These are phyloP conservation scores for Platycheirus albimanus DNA, from an alignment of 2,888 invertebrate genomes.

Conservation along the genomic window DNA sequence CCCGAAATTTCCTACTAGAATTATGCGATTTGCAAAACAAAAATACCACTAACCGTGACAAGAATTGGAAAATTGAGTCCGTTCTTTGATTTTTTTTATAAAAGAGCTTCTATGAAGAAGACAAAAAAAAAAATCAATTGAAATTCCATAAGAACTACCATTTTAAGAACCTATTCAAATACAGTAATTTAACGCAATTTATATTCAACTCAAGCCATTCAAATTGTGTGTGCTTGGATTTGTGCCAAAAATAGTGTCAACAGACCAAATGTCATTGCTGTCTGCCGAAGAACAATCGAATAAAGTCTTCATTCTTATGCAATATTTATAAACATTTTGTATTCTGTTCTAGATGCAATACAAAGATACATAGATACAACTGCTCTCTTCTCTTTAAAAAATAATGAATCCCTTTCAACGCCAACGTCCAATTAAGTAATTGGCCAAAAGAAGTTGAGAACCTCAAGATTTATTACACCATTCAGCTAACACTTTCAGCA, in stretches of 20 bases:
- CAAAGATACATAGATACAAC: background rate
- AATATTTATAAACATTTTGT: too few relatives aligned
- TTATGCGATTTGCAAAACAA: slow-evolving; percentile 55
- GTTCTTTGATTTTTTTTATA: background rate
- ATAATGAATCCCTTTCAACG: slow-evolving; percentile 37
- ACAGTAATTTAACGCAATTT: slow-evolving; percentile 46
- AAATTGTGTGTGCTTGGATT: slow-evolving; percentile 38
- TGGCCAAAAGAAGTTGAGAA: slow-evolving; percentile 42
- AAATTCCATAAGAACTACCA: slow-evolving; percentile 12
- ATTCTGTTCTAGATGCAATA: slow-evolving; percentile 56
- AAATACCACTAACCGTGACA: slow-evolving; percentile 26
- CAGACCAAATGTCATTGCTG: slow-evolving; percentile 39
- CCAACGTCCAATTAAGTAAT: slow-evolving; percentile 60
- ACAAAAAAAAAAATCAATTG: slow-evolving; percentile 11
- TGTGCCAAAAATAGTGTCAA: slow-evolving; percentile 47
- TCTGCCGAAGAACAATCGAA: slow-evolving; percentile 24
- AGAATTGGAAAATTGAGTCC: slow-evolving; percentile 12
- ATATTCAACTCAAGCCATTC: slow-evolving; percentile 50
- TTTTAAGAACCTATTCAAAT: slow-evolving; percentile 28
- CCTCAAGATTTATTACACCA: slow-evolving; percentile 32
- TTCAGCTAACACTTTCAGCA: slow-evolving; percentile 44
- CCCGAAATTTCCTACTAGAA: slow-evolving; percentile 55
- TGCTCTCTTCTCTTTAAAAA: background rate
- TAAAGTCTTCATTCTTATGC: slow-evolving; percentile 35
- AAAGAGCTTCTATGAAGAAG: background rate